phyloP scores from a whole-genome alignment of 1,140 invertebrate genomes.

The Polypedilum pembai region DNA sequence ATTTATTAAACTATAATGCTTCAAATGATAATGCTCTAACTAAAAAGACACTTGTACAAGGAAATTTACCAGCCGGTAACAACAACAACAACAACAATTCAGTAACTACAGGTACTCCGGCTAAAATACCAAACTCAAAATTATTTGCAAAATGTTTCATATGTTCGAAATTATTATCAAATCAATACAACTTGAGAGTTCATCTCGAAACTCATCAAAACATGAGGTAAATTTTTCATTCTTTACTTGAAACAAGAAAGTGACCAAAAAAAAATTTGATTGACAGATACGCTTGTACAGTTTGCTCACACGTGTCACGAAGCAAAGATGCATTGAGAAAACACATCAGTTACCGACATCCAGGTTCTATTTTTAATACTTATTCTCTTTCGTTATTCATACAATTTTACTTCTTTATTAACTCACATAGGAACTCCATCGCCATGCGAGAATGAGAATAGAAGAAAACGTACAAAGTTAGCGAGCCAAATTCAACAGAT shows the following conservation, averaged over 20 bases:
- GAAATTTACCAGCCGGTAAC: not conserved
- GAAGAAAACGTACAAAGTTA: constrained; percentile 38
- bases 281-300: constrained; percentile 61
- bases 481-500: constrained; percentile 29
- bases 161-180: constrained; percentile 78
- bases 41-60: not conserved
- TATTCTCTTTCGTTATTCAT: no score
- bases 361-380: constrained; percentile 38
- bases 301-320: constrained; percentile 75
- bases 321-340: constrained; percentile 78
- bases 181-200: constrained; percentile 81
- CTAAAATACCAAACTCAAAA: constrained; percentile 44
- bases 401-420: no score
- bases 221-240: constrained; percentile 49
- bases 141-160: constrained; percentile 65
- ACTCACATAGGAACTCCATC: constrained; percentile 38
- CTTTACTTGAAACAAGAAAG: not conserved
- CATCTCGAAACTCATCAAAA: constrained; percentile 85
- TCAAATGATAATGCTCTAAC: not conserved
- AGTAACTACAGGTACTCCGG: constrained; percentile 28
- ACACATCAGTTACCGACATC: constrained; percentile 78
- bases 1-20: not conserved
- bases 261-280: not conserved
- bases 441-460: constrained; percentile 41
- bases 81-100: constrained; percentile 20